Conservation (phyloP, 92 coral and sea anemone genomes). For the Epizoanthus illoricatus region DNA sequence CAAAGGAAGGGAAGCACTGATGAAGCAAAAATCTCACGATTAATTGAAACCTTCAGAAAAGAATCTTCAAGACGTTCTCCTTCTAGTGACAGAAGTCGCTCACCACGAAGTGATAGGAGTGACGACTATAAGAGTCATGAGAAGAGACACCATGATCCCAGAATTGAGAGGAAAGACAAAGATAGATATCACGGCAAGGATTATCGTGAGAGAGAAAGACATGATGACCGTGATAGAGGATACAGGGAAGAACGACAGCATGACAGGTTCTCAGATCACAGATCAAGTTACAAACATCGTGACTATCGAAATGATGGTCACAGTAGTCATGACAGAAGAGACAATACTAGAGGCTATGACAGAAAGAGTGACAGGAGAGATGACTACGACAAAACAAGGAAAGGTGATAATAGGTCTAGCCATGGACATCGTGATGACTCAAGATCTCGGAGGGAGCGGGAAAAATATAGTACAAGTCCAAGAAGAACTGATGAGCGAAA, state of each 20-base stretch:
- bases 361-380: constrained; percentile 68
- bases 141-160: constrained; percentile 66
- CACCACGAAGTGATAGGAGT: constrained; percentile 77
- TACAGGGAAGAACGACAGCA: constrained; percentile 60
- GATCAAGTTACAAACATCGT: constrained; percentile 67
- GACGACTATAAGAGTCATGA: constrained; percentile 66
- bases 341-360: constrained; percentile 58
- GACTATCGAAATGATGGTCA: constrained; percentile 48
- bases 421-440: constrained; percentile 65
- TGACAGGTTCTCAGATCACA: constrained; percentile 66
- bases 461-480: constrained; percentile 43
- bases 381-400: constrained; percentile 69
- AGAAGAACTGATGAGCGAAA: constrained; percentile 45
- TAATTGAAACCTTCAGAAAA: constrained; percentile 67
- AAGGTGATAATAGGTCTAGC: constrained; percentile 59
- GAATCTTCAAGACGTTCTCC: constrained; percentile 56
- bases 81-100: constrained; percentile 59
- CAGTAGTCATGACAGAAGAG: constrained; percentile 58
- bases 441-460: constrained; percentile 72
- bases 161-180: constrained; percentile 71
- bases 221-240: constrained; percentile 65
- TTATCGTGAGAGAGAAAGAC: constrained; percentile 54
- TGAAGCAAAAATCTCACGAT: constrained; percentile 49
- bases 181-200: constrained; percentile 61
- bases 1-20: constrained; percentile 43